A percentile compares a stretch with the other conserved stretches of the same genome.
Evolutionary conservation across 2,797 vertebrate genomes (phyloP).

Genomic region (Parauchenoglanis ngamensis): DNA sequence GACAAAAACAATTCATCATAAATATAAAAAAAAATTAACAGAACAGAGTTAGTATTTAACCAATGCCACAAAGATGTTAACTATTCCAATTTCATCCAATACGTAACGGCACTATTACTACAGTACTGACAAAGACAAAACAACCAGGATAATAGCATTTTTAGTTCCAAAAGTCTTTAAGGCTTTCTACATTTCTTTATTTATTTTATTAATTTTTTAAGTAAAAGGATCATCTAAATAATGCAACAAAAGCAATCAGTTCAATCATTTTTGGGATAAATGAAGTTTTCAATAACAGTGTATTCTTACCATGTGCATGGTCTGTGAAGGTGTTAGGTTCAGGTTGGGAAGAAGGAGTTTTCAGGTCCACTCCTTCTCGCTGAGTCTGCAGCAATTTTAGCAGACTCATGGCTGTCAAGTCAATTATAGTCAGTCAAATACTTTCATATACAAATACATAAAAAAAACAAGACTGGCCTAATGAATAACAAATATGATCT

Average conservation of each 20-base stretch:
- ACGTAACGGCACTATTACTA: not conserved
- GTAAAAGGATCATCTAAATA: not conserved
- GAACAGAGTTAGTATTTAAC: not conserved
- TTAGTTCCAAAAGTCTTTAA: not conserved
- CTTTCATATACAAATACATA: not conserved
- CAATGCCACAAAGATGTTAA: not conserved
- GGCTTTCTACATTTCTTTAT: not conserved
- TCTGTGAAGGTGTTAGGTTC: not conserved
- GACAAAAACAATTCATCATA: not conserved
- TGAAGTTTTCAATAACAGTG: not conserved
- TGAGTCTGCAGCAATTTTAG: slow-evolving; percentile 30
- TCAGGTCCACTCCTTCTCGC: not conserved
- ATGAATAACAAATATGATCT: not conserved
- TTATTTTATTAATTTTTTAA: not conserved
- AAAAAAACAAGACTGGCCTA: not conserved
- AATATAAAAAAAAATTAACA: not conserved
- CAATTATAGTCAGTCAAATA: not conserved
- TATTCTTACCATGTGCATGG: slow-evolving; percentile 5
- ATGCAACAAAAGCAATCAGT: not conserved
- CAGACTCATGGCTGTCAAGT: slow-evolving; percentile 24
- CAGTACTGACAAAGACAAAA: not conserved
- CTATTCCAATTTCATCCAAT: not conserved
- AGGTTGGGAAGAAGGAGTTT: not conserved
- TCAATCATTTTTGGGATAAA: not conserved
- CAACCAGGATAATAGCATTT: not conserved